Conservation (phyloP, 1,140 invertebrate species). For the Octopus bimaculoides region DNA sequence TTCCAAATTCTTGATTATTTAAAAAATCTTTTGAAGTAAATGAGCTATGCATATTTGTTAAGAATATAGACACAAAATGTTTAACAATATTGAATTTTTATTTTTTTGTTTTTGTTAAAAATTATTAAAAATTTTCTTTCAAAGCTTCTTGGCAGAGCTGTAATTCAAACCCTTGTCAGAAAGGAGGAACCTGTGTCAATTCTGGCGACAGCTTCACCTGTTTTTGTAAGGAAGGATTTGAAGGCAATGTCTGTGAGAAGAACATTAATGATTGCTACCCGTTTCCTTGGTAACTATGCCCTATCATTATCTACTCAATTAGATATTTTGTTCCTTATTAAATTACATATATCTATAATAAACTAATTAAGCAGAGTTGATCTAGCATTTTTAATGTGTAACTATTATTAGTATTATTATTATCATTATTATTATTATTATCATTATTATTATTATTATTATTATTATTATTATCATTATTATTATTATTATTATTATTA, state of each 20-base stretch:
- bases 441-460: no score
- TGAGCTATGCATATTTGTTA: neutral
- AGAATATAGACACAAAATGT: neutral
- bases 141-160: conserved; percentile 38
- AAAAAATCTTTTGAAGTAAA: no score
- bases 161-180: conserved; percentile 70
- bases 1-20: no score
- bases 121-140: neutral
- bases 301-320: conserved; percentile 19
- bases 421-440: no score
- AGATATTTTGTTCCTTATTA: conserved; percentile 57
- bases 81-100: neutral
- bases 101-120: neutral
- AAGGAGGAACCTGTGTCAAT: conserved; percentile 86
- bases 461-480: no score
- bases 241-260: conserved; percentile 92
- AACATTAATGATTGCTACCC: conserved; percentile 91
- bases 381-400: no score
- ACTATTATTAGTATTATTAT: no score
- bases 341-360: no score
- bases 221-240: conserved; percentile 88
- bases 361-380: no score
- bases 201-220: conserved; percentile 54
- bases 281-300: conserved; percentile 68
- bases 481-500: no score